A percentile compares a stretch with the other conserved stretches of the same genome.
Conservation (phyloP, 2,888 invertebrate species). For the Eristalis pertinax region DNA sequence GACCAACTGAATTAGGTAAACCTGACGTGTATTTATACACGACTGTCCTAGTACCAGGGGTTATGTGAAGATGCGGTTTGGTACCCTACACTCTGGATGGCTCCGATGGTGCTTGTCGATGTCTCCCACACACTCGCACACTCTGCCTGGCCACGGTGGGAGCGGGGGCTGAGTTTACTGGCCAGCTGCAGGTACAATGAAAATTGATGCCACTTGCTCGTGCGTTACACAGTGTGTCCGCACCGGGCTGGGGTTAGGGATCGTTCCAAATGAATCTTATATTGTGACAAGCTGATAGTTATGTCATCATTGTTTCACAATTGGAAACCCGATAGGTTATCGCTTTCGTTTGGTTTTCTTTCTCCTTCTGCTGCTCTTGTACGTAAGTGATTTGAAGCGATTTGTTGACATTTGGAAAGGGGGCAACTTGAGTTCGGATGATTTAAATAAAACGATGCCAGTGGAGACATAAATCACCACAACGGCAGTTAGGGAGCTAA, state of each 20-base stretch:
- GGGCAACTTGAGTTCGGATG: no score
- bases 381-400: not conserved
- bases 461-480: no score
- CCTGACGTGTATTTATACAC: slow-evolving; percentile 34
- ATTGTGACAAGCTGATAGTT: not conserved
- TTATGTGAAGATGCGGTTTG: not conserved
- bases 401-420: not conserved
- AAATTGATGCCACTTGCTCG: not conserved
- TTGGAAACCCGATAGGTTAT: not conserved
- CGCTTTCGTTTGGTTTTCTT: not conserved
- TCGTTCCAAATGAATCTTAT: not conserved
- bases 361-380: not conserved
- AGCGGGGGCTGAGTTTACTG: slow-evolving; percentile 1
- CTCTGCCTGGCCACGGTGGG: not conserved
- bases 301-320: not conserved
- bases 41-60: not conserved
- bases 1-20: slow-evolving; percentile 61
- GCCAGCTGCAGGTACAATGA: slow-evolving; percentile 24
- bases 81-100: not conserved
- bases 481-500: no score
- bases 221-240: not conserved
- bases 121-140: slow-evolving; percentile 23
- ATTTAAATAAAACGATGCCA: not conserved
- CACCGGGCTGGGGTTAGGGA: not conserved
- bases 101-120: slow-evolving; percentile 2